These are phyloP conservation scores for Standfussiana lucernea DNA, from an alignment of 2,888 invertebrate genomes.

Conservation along the genomic window DNA sequence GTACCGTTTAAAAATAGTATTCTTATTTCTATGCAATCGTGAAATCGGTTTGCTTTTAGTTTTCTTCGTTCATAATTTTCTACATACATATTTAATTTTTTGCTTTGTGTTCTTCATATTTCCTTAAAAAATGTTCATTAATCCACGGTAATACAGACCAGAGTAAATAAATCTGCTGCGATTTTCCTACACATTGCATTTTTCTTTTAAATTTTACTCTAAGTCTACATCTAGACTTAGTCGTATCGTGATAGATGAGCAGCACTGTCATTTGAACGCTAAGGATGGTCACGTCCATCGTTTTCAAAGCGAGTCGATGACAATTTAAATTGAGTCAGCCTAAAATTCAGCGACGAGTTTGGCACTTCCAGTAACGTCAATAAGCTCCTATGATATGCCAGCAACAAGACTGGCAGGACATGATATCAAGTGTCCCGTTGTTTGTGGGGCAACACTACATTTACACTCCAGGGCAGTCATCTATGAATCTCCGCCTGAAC, in stretches of 20 bases:
- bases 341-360: too few species aligned
- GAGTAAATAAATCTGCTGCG: background rate
- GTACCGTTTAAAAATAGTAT: constrained; percentile 50
- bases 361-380: too few species aligned
- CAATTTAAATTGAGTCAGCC: too few species aligned
- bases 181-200: background rate
- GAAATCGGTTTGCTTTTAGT: constrained; percentile 3
- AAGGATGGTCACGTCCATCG: too few species aligned
- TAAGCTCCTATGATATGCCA: too few species aligned
- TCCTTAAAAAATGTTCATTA: background rate
- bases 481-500: too few species aligned
- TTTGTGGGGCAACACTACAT: too few species aligned
- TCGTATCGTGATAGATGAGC: background rate
- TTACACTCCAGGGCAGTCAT: too few species aligned
- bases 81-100: background rate
- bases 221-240: background rate
- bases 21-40: constrained; percentile 40
- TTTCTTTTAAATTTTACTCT: background rate
- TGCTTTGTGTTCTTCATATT: background rate
- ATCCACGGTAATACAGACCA: background rate
- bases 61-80: background rate
- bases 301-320: too few species aligned
- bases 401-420: too few species aligned
- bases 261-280: too few species aligned
- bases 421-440: too few species aligned